phyloP scores from a whole-genome alignment of 2,888 invertebrate species.

The Neoaliturus tenellus region DNA sequence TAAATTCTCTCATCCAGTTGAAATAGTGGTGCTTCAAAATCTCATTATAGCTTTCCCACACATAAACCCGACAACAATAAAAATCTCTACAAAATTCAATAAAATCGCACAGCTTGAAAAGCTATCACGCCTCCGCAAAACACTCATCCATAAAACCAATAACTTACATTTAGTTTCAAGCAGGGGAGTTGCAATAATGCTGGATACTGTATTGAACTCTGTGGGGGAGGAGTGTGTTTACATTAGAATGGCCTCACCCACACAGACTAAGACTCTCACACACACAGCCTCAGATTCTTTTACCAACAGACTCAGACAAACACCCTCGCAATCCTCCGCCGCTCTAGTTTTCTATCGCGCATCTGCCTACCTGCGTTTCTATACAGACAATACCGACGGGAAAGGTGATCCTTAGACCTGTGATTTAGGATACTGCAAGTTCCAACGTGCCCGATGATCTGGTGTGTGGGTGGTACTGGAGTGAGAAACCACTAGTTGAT shows the following conservation, averaged over 20 bases:
- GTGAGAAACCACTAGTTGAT: too few species aligned
- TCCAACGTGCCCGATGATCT: not conserved
- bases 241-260: not conserved
- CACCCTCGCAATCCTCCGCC: not conserved
- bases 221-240: not conserved
- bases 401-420: not conserved
- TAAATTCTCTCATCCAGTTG: too few species aligned
- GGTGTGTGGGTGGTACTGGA: not conserved
- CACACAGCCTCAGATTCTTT: not conserved
- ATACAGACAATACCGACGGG: not conserved
- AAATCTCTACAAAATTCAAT: not conserved
- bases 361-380: not conserved
- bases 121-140: not conserved
- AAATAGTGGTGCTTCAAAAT: too few species aligned
- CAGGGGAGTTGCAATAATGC: constrained; percentile 11
- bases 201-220: constrained; percentile 9
- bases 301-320: not conserved
- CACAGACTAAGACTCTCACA: not conserved
- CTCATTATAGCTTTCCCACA: too few species aligned
- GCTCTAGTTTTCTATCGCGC: not conserved
- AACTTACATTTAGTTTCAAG: not conserved
- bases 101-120: not conserved
- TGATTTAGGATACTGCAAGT: not conserved
- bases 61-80: not conserved
- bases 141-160: constrained; percentile 19